Base-by-base conservation (phyloP, 2,888 invertebrate species). In the Noctua pronuba region DNA sequence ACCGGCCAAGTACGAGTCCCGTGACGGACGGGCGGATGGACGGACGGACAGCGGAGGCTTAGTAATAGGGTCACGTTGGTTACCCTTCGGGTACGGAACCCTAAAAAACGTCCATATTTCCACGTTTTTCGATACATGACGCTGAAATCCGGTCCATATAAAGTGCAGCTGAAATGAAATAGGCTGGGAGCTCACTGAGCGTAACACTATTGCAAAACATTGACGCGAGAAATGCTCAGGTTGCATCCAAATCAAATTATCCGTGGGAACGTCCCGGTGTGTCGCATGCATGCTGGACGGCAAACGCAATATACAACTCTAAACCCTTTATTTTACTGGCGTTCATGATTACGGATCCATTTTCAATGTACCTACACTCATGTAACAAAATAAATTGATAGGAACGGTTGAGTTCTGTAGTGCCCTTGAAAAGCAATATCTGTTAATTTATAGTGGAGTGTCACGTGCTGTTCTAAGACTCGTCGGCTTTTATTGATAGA, bases 211-310 rank as follows among this genome's bases (percentile, higher is more conserved):
- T 89, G 84, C 89, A 90, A 90, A 88, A 88, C 86, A 88, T 60
- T 78, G 79, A 72, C 77, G 84, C 86, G 87, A 85, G 79, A 88
- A 84, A 84, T 79, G 86, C 70, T 65, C 69, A 78, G 78, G 83
- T 88, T 83, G 77, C 89, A 86, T 67, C 81, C 79, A 87, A 89
- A 90, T 90, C 90, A 89, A 91, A 91, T 91, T 90, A 87, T 89
- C 88, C 31, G 77, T 77, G 76, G 73, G 84, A 73, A 77, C 66
- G 35, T 60, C 28, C 69, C 35, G 31, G 46, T 74, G 74, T 74
- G 38, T 60, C 46, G 52, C 66, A 11, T 76, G 41, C n/a, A 35
- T 55, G 66, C 67, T 35, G 62, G 35, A 28, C 46, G 2, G 49
- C 44, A 70, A 75, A 46, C 21, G 21, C 60, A n/a, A n/a, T n/a